Evolutionary conservation across 2,797 vertebrate species (phyloP).

Genomic region (Falco concolor): DNA sequence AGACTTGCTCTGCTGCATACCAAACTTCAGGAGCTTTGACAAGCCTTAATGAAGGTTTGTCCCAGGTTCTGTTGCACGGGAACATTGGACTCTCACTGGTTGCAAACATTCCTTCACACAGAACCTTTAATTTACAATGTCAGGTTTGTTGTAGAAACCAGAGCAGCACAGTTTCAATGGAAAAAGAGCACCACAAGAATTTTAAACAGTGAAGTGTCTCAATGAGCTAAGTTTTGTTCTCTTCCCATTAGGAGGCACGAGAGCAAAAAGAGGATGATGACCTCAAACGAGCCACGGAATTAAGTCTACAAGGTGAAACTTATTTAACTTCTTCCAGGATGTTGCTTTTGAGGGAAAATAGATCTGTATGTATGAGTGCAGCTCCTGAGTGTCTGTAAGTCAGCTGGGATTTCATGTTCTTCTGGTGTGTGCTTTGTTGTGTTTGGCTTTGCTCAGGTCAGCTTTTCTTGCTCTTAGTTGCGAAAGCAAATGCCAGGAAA

Average conservation of each 20-base stretch:
- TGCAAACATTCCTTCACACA: constrained; percentile 50
- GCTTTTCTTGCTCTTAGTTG: neutral
- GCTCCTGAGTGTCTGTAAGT: neutral
- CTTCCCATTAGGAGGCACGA: constrained; percentile 86
- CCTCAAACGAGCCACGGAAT: constrained; percentile 95
- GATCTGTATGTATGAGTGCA: neutral
- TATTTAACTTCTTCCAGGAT: neutral
- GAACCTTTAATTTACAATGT: constrained; percentile 63
- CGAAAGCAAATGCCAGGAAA: constrained; percentile 12
- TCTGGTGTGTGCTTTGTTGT: neutral
- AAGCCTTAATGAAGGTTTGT: constrained; percentile 54
- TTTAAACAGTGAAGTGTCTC: constrained; percentile 58
- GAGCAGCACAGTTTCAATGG: constrained; percentile 34
- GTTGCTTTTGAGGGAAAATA: constrained; percentile 13
- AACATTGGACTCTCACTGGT: constrained; percentile 21
- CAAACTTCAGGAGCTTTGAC: constrained; percentile 54
- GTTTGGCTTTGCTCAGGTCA: neutral
- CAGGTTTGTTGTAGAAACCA: constrained; percentile 66
- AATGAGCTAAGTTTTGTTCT: constrained; percentile 62
- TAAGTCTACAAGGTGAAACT: constrained; percentile 93
- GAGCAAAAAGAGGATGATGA: constrained; percentile 97
- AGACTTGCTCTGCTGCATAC: constrained; percentile 40
- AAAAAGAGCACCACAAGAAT: constrained; percentile 49
- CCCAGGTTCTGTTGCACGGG: constrained; percentile 43
- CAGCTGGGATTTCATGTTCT: neutral